Evolutionary conservation across 1,140 invertebrate species (phyloP).

Genomic region (Drosophila prosaltans): DNA sequence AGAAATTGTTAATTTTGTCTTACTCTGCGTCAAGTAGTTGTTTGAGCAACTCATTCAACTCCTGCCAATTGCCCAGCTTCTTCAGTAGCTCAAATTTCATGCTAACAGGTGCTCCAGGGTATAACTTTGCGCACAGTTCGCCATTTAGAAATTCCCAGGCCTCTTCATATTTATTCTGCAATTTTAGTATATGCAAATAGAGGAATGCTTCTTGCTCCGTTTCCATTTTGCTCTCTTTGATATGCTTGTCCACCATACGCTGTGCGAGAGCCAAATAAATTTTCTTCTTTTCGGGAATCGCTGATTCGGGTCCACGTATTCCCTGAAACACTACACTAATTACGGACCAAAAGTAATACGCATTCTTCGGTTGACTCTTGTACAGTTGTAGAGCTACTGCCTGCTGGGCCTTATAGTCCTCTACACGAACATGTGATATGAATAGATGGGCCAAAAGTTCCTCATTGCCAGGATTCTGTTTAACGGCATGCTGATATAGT

Average conservation of each 20-base stretch:
- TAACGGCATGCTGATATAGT: conserved; percentile 94
- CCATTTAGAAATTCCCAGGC: conserved; percentile 91
- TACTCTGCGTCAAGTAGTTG: conserved; percentile 88
- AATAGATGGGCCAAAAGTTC: conserved; percentile 96
- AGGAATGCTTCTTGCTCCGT: conserved; percentile 96
- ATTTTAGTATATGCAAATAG: conserved; percentile 95
- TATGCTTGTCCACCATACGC: conserved; percentile 93
- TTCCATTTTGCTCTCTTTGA: conserved; percentile 94
- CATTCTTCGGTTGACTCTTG: conserved; percentile 95
- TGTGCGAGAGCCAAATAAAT: conserved; percentile 93
- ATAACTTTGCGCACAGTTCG: conserved; percentile 87
- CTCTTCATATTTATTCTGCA: conserved; percentile 92
- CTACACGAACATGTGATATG: conserved; percentile 96
- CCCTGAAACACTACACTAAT: conserved; percentile 96
- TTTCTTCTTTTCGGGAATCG: conserved; percentile 84
- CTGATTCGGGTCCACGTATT: conserved; percentile 83
- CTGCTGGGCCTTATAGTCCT: conserved; percentile 96
- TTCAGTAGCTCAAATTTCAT: conserved; percentile 90
- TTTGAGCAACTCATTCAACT: conserved; percentile 89
- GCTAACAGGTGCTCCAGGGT: conserved; percentile 86
- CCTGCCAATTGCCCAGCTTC: conserved; percentile 88
- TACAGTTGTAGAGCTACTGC: conserved; percentile 94
- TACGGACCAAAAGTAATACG: conserved; percentile 98
- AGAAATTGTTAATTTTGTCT: conserved; percentile 56
- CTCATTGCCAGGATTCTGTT: conserved; percentile 93